A percentile compares a stretch with the other conserved stretches of the same genome.
phyloP scores from a whole-genome alignment of 2,113 vertebrate species.

The Brachyhypopomus occidentalis region DNA sequence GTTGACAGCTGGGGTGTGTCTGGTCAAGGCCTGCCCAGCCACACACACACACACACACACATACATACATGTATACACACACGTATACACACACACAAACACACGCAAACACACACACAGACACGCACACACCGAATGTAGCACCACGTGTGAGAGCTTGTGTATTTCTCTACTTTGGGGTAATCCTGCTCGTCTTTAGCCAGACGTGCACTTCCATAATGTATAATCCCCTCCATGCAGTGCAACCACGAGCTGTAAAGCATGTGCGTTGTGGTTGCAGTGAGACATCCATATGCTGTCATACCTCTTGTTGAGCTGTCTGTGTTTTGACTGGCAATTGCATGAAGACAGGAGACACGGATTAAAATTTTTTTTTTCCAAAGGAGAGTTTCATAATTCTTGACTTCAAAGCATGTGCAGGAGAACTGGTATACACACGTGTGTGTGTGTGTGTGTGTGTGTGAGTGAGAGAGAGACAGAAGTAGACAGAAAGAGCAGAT shows the following conservation, averaged over 20 bases:
- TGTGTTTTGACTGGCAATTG: constrained; percentile 16
- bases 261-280: neutral
- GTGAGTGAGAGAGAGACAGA: constrained; percentile 13
- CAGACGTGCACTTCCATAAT: neutral
- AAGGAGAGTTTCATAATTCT: constrained; percentile 26
- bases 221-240: neutral
- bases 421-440: neutral
- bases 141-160: neutral
- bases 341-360: constrained; percentile 21
- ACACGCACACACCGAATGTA: neutral
- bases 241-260: constrained; percentile 17
- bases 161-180: too few relatives aligned
- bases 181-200: neutral
- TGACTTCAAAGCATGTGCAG: constrained; percentile 42
- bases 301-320: neutral
- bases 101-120: neutral
- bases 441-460: constrained; percentile 26
- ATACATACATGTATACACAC: too few relatives aligned
- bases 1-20: constrained; percentile 40
- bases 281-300: constrained; percentile 16
- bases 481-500: constrained; percentile 8
- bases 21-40: constrained; percentile 43
- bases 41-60: neutral
- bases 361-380: neutral
- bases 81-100: neutral